A percentile compares a stretch with the other conserved stretches of the same genome.
Evolutionary conservation across 1,140 invertebrate genomes (phyloP).

Genomic region (Trigoniulus corallinus): DNA sequence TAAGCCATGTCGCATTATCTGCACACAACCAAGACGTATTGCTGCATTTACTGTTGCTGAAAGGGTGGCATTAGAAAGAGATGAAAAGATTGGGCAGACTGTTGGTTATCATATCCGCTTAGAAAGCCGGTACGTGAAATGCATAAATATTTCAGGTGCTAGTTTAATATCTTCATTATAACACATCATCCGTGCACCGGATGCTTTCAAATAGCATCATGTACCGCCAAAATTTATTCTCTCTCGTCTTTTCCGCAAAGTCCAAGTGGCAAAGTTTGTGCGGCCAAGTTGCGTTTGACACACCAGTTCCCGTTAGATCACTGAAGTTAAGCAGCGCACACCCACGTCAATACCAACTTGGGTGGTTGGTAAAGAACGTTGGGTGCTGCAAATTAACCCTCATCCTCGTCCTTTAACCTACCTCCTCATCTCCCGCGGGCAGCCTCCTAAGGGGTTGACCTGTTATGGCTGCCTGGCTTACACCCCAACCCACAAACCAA

Average conservation of each 20-base stretch:
- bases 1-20: constrained; percentile 65
- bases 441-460: too few species aligned
- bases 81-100: constrained; percentile 66
- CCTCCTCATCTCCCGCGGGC: too few species aligned
- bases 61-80: constrained; percentile 57
- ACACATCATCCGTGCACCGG: not conserved
- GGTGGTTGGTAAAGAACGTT: too few species aligned
- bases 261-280: not conserved
- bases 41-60: constrained; percentile 71
- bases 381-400: too few species aligned
- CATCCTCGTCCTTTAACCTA: too few species aligned
- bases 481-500: too few species aligned
- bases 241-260: not conserved
- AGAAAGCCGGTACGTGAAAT: constrained; percentile 38
- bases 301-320: too few species aligned
- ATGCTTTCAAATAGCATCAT: not conserved
- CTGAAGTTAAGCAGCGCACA: too few species aligned
- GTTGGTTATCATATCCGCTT: constrained; percentile 89
- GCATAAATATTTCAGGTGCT: not conserved
- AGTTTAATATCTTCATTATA: not conserved
- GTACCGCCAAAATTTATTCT: too few species aligned
- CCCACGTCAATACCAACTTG: too few species aligned
- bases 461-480: too few species aligned
- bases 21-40: constrained; percentile 79
- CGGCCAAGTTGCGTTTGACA: too few species aligned